Evolutionary conservation across 1,140 invertebrate genomes (phyloP).

Genomic region (Formica selysi): DNA sequence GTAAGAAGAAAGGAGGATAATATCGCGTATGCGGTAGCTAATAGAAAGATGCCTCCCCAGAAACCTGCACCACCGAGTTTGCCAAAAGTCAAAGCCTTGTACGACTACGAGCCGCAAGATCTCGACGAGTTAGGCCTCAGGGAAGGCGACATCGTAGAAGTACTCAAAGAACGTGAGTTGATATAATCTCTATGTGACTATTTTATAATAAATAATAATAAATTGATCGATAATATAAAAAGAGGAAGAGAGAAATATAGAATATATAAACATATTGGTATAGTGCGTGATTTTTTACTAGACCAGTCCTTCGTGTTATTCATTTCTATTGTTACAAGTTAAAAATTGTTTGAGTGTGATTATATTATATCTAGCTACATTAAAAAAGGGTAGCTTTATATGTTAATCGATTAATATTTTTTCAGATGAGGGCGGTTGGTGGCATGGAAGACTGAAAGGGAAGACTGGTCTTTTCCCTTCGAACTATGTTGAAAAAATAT

Average conservation of each 20-base stretch:
- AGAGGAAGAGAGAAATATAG: neutral
- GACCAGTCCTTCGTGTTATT: neutral
- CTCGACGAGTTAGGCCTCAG: slow-evolving; percentile 90
- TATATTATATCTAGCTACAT: neutral
- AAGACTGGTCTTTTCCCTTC: slow-evolving; percentile 90
- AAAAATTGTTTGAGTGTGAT: neutral
- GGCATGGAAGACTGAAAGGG: slow-evolving; percentile 88
- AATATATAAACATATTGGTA: neutral
- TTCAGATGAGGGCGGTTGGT: slow-evolving; percentile 91
- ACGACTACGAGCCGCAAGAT: slow-evolving; percentile 90
- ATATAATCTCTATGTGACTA: neutral
- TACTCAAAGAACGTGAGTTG: slow-evolving; percentile 89
- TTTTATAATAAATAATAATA: slow-evolving; percentile 8
- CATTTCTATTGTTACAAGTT: neutral
- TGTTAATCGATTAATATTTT: slow-evolving; percentile 60
- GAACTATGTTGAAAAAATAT: slow-evolving; percentile 89
- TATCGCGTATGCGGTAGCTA: slow-evolving; percentile 4
- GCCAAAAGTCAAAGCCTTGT: slow-evolving; percentile 89
- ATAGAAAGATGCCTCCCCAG: slow-evolving; percentile 65
- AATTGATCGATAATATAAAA: neutral
- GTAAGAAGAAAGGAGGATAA: neutral
- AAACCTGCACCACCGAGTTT: slow-evolving; percentile 82
- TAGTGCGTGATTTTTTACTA: neutral
- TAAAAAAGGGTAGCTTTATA: neutral
- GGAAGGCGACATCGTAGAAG: slow-evolving; percentile 89